Base-by-base conservation (phyloP, 2,797 vertebrate genomes). In the Cygnus olor region DNA sequence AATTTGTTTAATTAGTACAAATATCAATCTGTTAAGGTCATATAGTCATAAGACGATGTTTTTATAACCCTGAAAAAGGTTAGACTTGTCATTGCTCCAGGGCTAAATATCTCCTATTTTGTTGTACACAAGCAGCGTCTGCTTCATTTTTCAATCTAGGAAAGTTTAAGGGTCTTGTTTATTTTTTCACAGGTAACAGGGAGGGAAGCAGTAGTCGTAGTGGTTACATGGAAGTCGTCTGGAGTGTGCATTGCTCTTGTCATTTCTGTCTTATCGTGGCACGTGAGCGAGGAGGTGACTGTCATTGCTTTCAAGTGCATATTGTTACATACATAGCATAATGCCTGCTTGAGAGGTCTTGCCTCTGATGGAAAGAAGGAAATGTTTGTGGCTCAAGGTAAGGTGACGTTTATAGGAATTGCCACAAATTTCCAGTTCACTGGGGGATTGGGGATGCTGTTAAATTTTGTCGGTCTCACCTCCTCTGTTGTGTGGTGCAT, bases 351-450 rank as follows among this genome's bases (percentile, higher is more conserved):
- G 58, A 65, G 20, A 21, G 7, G 12, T 56, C 45, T 86, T 65
- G 58, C 45, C 18, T 94, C 82, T 91, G 32, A 32, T 61, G 11
- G 36, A 27, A 49, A 57, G 42, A 47, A 5, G 1, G 2, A 78
- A 79, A n/a, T 28, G 8, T 32, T 84, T 57, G 25, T 82, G 51
- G 14, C 34, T 87, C 32, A n/a, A 58, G 72, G 28, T 63, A 63
- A 38, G 0, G 0, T 57, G 49, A 36, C 5, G 1, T 47, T 79
- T 69, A 19, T 68, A 25, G 8, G 47, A 72, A 36, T 25, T 34
- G 19, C 73, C 12, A 24, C 25, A 78, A 72, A 65, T 84, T 78
- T 34, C 22, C 4, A 3, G 38, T 44, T 89, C 11, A 4, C 3
- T 51, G 24, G 2, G 47, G 24, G 51, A 21, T 9, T 9, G 4